phyloP scores from a whole-genome alignment of 1,140 invertebrate genomes.

The Micrasema longulum region DNA sequence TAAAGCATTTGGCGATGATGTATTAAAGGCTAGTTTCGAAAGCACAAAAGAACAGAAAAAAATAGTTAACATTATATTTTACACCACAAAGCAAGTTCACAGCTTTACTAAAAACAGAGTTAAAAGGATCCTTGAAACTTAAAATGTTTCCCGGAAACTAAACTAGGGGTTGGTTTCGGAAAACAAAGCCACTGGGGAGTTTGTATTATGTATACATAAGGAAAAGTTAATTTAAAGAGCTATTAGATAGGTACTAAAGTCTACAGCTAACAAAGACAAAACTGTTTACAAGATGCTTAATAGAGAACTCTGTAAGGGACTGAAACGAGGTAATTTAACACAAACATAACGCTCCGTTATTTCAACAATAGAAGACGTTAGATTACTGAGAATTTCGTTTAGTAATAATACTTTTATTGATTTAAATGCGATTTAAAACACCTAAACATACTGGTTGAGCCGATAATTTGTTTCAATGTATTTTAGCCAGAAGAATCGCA shows the following conservation, averaged over 20 bases:
- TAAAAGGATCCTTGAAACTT: constrained; percentile 10
- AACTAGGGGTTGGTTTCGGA: neutral
- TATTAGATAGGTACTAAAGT: constrained; percentile 11
- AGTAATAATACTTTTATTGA: too few species aligned
- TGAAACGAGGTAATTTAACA: neutral
- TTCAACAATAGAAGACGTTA: constrained; percentile 1
- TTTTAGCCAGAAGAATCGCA: too few species aligned
- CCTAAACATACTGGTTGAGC: too few species aligned
- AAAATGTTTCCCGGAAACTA: neutral
- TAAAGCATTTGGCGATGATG: too few species aligned
- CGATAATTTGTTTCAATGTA: too few species aligned
- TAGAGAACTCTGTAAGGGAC: neutral
- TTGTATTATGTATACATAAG: neutral
- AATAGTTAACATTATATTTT: too few species aligned
- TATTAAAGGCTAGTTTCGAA: too few species aligned
- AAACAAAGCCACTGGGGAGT: constrained; percentile 23
- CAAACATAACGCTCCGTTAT: neutral
- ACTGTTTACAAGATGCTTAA: constrained; percentile 24
- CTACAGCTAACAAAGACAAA: constrained; percentile 25
- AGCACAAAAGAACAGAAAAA: too few species aligned
- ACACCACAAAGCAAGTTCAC: too few species aligned
- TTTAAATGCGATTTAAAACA: too few species aligned
- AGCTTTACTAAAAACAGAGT: constrained; percentile 8
- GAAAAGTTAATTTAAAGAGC: constrained; percentile 25
- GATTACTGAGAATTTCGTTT: too few species aligned